A percentile compares a stretch with the other conserved stretches of the same genome.
These are phyloP conservation scores for Malurus cyaneus DNA, from an alignment of 2,113 vertebrate genomes.

Conservation along the genomic window DNA sequence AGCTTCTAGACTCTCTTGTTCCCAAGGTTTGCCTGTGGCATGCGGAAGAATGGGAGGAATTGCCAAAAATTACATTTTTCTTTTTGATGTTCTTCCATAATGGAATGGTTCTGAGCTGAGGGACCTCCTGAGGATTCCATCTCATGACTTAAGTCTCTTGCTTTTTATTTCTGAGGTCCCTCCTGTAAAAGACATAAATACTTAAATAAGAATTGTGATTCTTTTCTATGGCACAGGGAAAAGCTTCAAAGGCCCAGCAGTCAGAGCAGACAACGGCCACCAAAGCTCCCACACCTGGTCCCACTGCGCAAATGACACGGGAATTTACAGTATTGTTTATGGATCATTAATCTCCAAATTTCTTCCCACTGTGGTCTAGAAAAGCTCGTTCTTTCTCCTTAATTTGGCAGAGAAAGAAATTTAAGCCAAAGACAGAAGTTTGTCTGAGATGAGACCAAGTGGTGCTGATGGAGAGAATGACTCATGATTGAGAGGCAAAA, in stretches of 20 bases:
- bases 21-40: neutral
- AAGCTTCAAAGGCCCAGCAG: neutral
- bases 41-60: neutral
- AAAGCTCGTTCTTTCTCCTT: neutral
- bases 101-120: neutral
- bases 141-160: neutral
- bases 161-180: neutral
- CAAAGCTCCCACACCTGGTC: neutral
- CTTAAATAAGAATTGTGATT: neutral
- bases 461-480: neutral
- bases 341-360: neutral
- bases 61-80: neutral
- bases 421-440: neutral
- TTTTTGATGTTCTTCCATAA: slow-evolving; percentile 6
- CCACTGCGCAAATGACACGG: accelerated
- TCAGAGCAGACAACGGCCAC: neutral
- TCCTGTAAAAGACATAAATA: neutral
- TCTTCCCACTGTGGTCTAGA: neutral
- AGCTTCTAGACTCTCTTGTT: neutral
- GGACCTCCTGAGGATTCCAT: neutral
- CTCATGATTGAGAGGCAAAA: neutral
- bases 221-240: neutral
- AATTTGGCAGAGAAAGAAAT: neutral
- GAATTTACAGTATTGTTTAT: neutral
- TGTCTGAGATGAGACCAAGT: neutral